Conservation (phyloP, 2,888 invertebrate species). For the Balanococcus diminutus region DNA sequence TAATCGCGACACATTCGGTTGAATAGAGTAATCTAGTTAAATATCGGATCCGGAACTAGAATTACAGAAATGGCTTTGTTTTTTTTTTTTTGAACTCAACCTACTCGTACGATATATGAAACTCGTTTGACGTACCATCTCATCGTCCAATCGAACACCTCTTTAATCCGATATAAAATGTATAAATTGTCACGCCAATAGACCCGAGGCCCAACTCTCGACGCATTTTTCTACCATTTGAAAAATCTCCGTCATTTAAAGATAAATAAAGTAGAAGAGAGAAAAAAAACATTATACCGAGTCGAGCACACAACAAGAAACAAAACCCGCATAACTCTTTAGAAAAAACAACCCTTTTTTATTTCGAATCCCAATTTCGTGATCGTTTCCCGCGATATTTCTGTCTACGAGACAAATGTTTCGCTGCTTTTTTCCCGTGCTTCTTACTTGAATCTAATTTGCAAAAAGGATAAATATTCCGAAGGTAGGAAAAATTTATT, state of each 20-base stretch:
- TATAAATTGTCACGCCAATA: background rate
- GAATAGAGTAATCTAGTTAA: background rate
- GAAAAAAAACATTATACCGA: background rate
- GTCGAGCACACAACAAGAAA: background rate
- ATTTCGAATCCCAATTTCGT: background rate
- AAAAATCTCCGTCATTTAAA: constrained; percentile 12
- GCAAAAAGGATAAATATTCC: background rate
- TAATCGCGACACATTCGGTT: background rate
- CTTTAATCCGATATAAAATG: background rate
- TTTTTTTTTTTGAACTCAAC: background rate
- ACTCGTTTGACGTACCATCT: background rate
- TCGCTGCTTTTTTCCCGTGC: background rate
- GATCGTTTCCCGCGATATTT: background rate
- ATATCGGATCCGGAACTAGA: background rate
- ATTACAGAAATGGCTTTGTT: background rate
- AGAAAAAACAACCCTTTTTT: background rate
- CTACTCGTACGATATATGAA: background rate
- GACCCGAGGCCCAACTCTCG: background rate
- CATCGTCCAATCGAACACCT: background rate
- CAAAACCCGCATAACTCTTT: background rate
- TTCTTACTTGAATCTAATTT: background rate
- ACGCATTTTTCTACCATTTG: background rate
- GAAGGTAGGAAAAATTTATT: background rate
- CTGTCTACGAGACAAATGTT: constrained; percentile 3
- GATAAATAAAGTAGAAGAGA: background rate